Percentiles rank a stretch among this genome's conserved stretches.
phyloP scores from a whole-genome alignment of 2,888 invertebrate genomes.

The Leptura quadrifasciata region DNA sequence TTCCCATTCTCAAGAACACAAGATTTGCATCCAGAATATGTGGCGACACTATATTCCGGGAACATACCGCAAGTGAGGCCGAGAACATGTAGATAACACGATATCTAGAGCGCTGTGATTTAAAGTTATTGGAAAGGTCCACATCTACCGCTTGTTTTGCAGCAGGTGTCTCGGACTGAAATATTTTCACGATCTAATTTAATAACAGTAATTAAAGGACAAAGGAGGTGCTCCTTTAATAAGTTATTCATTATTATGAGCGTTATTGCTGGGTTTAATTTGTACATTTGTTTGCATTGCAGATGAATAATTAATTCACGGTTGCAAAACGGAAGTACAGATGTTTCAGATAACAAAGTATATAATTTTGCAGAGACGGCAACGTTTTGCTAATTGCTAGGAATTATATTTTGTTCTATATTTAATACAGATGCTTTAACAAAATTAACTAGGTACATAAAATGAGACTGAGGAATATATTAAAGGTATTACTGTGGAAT shows the following conservation, averaged over 20 bases:
- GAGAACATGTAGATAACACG: slow-evolving; percentile 26
- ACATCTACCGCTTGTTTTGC: neutral
- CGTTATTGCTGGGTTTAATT: slow-evolving; percentile 9
- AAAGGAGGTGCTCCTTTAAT: slow-evolving; percentile 10
- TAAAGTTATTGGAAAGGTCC: slow-evolving; percentile 27
- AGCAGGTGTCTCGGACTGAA: slow-evolving; percentile 24
- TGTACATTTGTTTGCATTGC: slow-evolving; percentile 16
- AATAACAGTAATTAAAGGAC: slow-evolving; percentile 21
- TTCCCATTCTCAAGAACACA: neutral
- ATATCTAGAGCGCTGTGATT: slow-evolving; percentile 26
- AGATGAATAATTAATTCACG: slow-evolving; percentile 26
- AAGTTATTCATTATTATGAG: slow-evolving; percentile 8
- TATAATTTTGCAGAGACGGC: neutral
- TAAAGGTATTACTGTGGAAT: too few relatives aligned
- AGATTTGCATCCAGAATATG: slow-evolving; percentile 20
- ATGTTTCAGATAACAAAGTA: slow-evolving; percentile 13
- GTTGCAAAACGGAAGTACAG: slow-evolving; percentile 20
- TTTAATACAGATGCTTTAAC: neutral
- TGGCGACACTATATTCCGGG: slow-evolving; percentile 22
- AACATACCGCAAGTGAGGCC: slow-evolving; percentile 17
- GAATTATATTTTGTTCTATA: neutral
- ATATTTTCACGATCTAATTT: slow-evolving; percentile 29
- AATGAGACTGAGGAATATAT: too few relatives aligned
- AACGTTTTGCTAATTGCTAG: slow-evolving; percentile 9
- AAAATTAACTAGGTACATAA: too few relatives aligned